These are phyloP conservation scores for Eilema caniola DNA, from an alignment of 2,888 invertebrate genomes.

Conservation along the genomic window DNA sequence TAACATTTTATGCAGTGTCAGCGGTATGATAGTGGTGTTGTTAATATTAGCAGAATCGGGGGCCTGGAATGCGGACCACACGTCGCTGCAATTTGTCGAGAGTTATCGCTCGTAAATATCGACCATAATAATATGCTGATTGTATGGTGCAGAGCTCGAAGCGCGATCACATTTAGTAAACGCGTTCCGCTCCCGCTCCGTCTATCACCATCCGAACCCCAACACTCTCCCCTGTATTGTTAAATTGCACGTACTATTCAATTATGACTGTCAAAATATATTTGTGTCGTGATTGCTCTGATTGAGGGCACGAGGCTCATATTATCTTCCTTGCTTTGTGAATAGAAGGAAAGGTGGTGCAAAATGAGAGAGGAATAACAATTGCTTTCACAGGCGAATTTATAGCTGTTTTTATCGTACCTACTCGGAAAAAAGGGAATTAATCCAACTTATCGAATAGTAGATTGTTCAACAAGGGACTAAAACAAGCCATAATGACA, in stretches of 20 bases:
- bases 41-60: no score
- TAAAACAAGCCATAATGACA: no score
- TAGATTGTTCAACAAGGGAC: no score
- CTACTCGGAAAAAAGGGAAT: neutral
- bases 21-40: no score
- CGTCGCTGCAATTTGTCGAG: no score
- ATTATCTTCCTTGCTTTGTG: slow-evolving; percentile 29
- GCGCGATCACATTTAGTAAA: no score
- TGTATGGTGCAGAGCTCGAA: no score
- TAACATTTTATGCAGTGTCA: no score
- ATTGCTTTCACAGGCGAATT: neutral
- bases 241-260: slow-evolving; percentile 46
- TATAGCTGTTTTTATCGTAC: neutral
- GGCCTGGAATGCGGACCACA: no score
- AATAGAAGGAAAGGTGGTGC: neutral
- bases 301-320: slow-evolving; percentile 43
- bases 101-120: no score
- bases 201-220: neutral
- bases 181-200: slow-evolving; percentile 14
- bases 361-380: neutral
- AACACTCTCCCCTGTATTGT: slow-evolving; percentile 28
- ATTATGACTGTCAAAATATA: slow-evolving; percentile 62
- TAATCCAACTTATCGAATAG: no score
- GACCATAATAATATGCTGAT: no score
- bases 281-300: slow-evolving; percentile 37